These are phyloP conservation scores for Caenorhabditis zanzibari DNA, from an alignment of 2,888 invertebrate species.

Conservation along the genomic window DNA sequence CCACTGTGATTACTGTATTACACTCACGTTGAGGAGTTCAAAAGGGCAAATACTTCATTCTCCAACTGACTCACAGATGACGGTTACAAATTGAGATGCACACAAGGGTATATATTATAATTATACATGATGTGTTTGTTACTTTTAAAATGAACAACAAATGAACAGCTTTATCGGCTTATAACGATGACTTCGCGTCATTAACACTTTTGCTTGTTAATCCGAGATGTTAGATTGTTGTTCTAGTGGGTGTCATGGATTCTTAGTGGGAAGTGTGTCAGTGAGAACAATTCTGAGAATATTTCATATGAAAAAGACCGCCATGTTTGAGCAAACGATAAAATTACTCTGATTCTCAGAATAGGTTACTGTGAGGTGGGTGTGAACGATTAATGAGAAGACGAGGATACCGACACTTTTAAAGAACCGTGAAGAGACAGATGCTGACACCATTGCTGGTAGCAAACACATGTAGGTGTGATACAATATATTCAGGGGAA, in stretches of 20 bases:
- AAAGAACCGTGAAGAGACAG: neutral
- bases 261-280: slow-evolving; percentile 28
- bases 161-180: slow-evolving; percentile 63
- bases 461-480: neutral
- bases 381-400: slow-evolving; percentile 50
- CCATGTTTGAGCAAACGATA: slow-evolving; percentile 31
- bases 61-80: slow-evolving; percentile 55
- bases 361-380: slow-evolving; percentile 52
- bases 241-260: slow-evolving; percentile 44
- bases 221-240: neutral
- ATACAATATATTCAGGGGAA: too few relatives aligned
- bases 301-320: slow-evolving; percentile 33
- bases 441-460: slow-evolving; percentile 12
- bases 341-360: slow-evolving; percentile 1
- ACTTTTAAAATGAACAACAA: slow-evolving; percentile 54
- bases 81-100: slow-evolving; percentile 26
- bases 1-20: slow-evolving; percentile 3
- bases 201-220: slow-evolving; percentile 19
- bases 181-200: slow-evolving; percentile 25
- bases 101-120: slow-evolving; percentile 28
- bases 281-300: slow-evolving; percentile 38
- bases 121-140: slow-evolving; percentile 44
- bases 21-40: slow-evolving; percentile 34
- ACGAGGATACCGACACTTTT: neutral
- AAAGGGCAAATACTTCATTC: slow-evolving; percentile 14